Percentiles rank a stretch among this genome's conserved stretches.
Evolutionary conservation across 2,113 vertebrate species (phyloP).

Genomic region (Limanda limanda): DNA sequence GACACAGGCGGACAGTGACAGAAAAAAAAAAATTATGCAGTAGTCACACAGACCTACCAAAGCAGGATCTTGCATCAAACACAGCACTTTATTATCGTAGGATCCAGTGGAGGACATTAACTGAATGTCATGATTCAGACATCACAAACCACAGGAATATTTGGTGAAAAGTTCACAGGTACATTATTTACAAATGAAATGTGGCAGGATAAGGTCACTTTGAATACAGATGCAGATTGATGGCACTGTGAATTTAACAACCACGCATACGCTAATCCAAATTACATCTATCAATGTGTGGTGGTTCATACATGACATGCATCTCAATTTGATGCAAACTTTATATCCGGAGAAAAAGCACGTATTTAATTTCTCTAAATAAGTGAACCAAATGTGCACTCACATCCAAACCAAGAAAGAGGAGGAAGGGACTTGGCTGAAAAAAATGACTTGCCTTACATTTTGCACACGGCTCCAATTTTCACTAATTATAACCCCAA

Average conservation of each 20-base stretch:
- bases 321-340: background rate
- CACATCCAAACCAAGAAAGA: no score
- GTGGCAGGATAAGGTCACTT: background rate
- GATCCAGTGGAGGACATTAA: background rate
- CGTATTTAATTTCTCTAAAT: background rate
- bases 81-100: background rate
- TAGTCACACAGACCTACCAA: no score
- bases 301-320: background rate
- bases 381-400: background rate
- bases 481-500: no score
- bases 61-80: background rate
- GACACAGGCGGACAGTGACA: no score
- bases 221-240: background rate
- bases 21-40: no score
- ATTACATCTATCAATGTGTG: background rate
- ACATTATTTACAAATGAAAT: conserved; percentile 7
- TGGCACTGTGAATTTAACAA: background rate
- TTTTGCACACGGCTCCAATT: no score
- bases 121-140: background rate
- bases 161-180: background rate
- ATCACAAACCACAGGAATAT: background rate
- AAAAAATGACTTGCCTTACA: no score
- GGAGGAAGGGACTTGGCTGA: no score
- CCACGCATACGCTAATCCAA: background rate
- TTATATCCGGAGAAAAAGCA: background rate